Conservation (phyloP, 2,797 vertebrate genomes). For the Coendou prehensilis region DNA sequence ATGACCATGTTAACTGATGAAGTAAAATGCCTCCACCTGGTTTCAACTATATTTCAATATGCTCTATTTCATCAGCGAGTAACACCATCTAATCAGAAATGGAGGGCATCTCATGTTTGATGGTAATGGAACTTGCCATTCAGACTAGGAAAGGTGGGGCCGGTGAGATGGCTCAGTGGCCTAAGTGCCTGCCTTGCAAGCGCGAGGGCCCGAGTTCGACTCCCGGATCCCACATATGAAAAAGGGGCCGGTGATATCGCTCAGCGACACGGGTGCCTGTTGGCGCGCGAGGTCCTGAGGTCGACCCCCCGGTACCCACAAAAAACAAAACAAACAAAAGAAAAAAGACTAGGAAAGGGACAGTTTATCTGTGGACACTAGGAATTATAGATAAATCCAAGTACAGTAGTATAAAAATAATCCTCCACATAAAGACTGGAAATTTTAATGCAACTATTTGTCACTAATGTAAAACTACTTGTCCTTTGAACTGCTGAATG, state of each 20-base stretch:
- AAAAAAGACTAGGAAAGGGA: background rate
- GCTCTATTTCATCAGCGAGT: background rate
- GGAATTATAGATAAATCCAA: slow-evolving; percentile 29
- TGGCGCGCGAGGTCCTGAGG: too few species aligned
- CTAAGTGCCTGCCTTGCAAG: too few species aligned
- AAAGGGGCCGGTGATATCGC: too few species aligned
- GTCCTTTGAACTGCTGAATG: background rate
- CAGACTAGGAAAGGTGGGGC: background rate
- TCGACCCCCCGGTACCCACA: too few species aligned
- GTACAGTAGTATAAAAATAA: background rate
- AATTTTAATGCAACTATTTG: background rate
- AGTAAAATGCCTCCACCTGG: background rate
- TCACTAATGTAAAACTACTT: background rate
- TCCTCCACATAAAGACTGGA: background rate
- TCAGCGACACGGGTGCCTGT: too few species aligned
- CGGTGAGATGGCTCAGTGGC: too few species aligned
- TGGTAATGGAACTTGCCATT: background rate
- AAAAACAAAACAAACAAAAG: too few species aligned
- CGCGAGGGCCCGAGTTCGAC: too few species aligned
- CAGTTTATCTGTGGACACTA: background rate
- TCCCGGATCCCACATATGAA: too few species aligned
- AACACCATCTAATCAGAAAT: background rate
- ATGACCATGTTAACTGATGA: background rate
- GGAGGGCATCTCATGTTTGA: background rate
- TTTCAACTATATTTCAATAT: background rate